A percentile compares a stretch with the other conserved stretches of the same genome.
Conservation (phyloP, 2,113 vertebrate genomes). For the Actenoides lindsayi region DNA sequence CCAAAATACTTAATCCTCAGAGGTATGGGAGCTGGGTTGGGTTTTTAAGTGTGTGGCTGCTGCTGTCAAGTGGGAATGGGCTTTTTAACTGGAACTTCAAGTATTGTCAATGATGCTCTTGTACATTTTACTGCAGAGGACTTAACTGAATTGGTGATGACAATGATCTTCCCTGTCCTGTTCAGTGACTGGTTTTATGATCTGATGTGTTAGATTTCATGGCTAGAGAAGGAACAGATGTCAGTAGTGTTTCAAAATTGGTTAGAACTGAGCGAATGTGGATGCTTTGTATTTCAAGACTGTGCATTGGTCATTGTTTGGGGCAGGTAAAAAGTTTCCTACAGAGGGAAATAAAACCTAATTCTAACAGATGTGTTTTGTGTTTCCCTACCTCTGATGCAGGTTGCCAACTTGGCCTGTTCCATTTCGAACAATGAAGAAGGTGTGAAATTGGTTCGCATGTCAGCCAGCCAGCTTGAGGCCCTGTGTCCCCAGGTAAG, state of each 20-base stretch:
- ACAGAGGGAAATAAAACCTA: not conserved
- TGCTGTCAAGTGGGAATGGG: not conserved
- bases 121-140: not conserved
- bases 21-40: not conserved
- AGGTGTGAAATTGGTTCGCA: conserved; percentile 96
- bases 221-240: not conserved
- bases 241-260: not conserved
- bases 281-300: not conserved
- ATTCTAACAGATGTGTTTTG: not conserved
- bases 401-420: conserved; percentile 98
- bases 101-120: not conserved
- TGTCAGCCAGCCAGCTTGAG: conserved; percentile 97
- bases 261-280: rapidly evolving
- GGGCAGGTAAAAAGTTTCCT: not conserved
- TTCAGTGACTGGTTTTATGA: not conserved
- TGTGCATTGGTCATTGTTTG: not conserved
- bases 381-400: not conserved
- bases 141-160: not conserved
- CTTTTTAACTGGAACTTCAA: not conserved
- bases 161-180: not conserved
- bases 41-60: not conserved
- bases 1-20: not conserved
- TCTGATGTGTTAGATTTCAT: not conserved
- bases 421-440: conserved; percentile 99
- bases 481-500: conserved; percentile 95